A percentile compares a stretch with the other conserved stretches of the same genome.
These are phyloP conservation scores for Cryptophagus acutangulus DNA, from an alignment of 2,888 invertebrate species.

Conservation along the genomic window DNA sequence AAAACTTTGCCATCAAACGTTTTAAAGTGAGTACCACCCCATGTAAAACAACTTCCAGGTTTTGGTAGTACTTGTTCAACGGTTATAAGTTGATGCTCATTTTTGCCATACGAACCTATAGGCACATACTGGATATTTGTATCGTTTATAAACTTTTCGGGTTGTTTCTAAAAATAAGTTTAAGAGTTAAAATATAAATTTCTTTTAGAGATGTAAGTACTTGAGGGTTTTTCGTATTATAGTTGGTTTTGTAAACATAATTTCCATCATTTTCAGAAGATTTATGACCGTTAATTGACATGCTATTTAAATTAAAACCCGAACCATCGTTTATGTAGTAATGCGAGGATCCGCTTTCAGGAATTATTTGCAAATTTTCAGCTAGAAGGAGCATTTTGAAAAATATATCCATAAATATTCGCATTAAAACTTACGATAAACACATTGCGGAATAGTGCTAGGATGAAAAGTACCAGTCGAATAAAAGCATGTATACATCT, in stretches of 20 bases:
- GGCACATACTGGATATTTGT: slow-evolving; percentile 12
- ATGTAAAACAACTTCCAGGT: slow-evolving; percentile 69
- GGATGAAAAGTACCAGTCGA: slow-evolving; percentile 63
- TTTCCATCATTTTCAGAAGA: neutral
- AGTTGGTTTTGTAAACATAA: slow-evolving; percentile 2
- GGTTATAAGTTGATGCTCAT: slow-evolving; percentile 22
- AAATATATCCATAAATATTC: neutral
- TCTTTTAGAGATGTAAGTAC: too few relatives aligned
- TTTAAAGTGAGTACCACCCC: slow-evolving; percentile 77
- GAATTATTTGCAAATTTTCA: slow-evolving; percentile 29
- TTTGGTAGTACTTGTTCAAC: slow-evolving; percentile 48
- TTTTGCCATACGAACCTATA: slow-evolving; percentile 11
- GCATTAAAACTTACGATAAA: slow-evolving; percentile 55
- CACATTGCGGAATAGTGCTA: slow-evolving; percentile 67
- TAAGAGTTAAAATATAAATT: too few relatives aligned
- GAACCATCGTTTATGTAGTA: slow-evolving; percentile 11
- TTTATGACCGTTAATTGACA: slow-evolving; percentile 14
- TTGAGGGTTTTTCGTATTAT: slow-evolving; percentile 1
- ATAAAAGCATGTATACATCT: slow-evolving; percentile 63
- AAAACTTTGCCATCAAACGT: slow-evolving; percentile 80
- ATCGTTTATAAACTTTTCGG: slow-evolving; percentile 15
- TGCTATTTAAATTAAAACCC: slow-evolving; percentile 12
- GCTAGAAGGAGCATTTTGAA: slow-evolving; percentile 24
- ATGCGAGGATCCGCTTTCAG: slow-evolving; percentile 23
- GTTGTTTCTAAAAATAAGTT: too few relatives aligned